Percentiles rank a stretch among this genome's conserved stretches.
Evolutionary conservation across 2,888 invertebrate genomes (phyloP).

Genomic region (Cephonodes hylas): DNA sequence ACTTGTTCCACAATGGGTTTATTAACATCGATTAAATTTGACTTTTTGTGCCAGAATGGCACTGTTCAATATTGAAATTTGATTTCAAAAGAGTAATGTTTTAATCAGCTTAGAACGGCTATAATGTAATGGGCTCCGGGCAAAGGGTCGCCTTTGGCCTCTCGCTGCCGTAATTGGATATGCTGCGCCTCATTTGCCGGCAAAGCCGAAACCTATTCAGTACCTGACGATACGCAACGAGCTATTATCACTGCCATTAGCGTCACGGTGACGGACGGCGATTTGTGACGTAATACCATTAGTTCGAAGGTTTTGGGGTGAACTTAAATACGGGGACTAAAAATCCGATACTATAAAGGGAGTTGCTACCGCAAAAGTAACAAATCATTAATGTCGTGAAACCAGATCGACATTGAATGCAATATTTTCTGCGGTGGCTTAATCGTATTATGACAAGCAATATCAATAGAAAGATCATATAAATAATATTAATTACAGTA

Average conservation of each 20-base stretch:
- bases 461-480: too few relatives aligned
- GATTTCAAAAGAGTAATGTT: conserved; percentile 35
- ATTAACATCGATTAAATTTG: conserved; percentile 2
- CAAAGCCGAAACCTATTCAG: conserved; percentile 58
- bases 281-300: conserved; percentile 19
- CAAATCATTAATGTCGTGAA: neutral
- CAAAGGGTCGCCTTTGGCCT: conserved; percentile 38
- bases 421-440: too few relatives aligned
- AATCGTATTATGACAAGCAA: too few relatives aligned
- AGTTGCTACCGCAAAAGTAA: neutral
- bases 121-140: conserved; percentile 38
- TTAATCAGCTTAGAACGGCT: conserved; percentile 52
- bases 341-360: neutral
- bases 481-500: too few relatives aligned
- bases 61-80: conserved; percentile 5
- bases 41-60: neutral
- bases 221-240: conserved; percentile 40
- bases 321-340: neutral
- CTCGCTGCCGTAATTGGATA: conserved; percentile 59
- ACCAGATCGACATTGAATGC: neutral
- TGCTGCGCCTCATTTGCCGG: conserved; percentile 52
- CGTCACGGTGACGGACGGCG: conserved; percentile 19
- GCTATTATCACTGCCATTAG: conserved; percentile 38
- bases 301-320: conserved; percentile 9
- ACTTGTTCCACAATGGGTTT: neutral